A percentile compares a stretch with the other conserved stretches of the same genome.
Evolutionary conservation across 2,888 invertebrate species (phyloP).

Genomic region (Exocentrus adspersus): DNA sequence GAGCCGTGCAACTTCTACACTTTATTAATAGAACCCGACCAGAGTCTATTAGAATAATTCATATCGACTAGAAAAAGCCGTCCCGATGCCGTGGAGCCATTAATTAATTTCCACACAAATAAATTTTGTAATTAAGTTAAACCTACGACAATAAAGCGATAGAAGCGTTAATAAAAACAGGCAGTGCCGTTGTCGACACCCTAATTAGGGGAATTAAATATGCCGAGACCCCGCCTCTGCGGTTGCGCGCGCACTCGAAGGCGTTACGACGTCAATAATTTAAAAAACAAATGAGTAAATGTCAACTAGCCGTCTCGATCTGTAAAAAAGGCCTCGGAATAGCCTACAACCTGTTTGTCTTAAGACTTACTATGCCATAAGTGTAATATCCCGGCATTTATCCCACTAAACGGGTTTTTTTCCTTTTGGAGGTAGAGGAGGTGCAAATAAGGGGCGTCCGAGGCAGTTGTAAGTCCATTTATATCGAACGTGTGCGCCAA

Average conservation of each 20-base stretch:
- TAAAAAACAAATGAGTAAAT: conserved; percentile 49
- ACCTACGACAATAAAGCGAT: conserved; percentile 33
- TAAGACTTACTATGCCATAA: conserved; percentile 57
- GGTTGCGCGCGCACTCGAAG: conserved; percentile 54
- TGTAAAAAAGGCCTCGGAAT: conserved; percentile 47
- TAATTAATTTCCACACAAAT: conserved; percentile 31
- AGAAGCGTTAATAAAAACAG: conserved; percentile 50
- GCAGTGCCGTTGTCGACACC: conserved; percentile 52
- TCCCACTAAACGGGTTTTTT: conserved; percentile 55
- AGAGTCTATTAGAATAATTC: neutral
- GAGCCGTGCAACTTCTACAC: neutral
- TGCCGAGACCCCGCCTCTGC: conserved; percentile 47
- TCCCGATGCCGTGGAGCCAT: conserved; percentile 25
- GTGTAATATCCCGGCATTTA: conserved; percentile 58
- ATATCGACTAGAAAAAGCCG: conserved; percentile 17
- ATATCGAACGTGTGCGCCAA: conserved; percentile 53
- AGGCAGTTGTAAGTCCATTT: conserved; percentile 56
- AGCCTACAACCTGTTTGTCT: conserved; percentile 58
- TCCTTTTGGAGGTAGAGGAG: conserved; percentile 49
- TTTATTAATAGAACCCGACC: neutral
- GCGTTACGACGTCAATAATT: conserved; percentile 46
- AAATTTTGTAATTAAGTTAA: conserved; percentile 39
- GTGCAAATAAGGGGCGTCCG: conserved; percentile 56
- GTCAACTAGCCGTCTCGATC: conserved; percentile 55
- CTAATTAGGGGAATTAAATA: conserved; percentile 55